Evolutionary conservation across 2,797 vertebrate genomes (phyloP), one percentile per base, ranked within the genome.

Genomic region (Girardinus metallicus): DNA sequence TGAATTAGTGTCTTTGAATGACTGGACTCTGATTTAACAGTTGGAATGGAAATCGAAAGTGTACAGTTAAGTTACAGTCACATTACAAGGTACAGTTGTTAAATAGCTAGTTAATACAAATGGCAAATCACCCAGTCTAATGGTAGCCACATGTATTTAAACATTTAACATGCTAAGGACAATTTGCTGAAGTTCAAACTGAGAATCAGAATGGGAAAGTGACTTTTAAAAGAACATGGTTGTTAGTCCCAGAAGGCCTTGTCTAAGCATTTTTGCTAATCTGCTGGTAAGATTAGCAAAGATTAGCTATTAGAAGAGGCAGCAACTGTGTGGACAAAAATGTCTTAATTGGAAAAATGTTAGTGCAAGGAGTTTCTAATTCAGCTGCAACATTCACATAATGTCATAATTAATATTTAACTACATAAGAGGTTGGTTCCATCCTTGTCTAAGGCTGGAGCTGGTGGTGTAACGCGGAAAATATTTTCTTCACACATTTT

Each of bases 41-140:
- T 43, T 41, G 39, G 31, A 73, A 82, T 86, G 76, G 76, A 84
- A 80, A 83, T n/a, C 78, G 74, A 60, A 41, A 4, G 60, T 62
- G 21, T 41, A 76, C 73, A 70, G 23, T 44, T 44, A 41, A 44
- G 11, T 71, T 44, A 71, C 41, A 41, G 12, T 41, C 23, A n/a
- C 26, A 43, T 44, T 44, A 43, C 29, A 43, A 70, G 23, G 66
- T n/a, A n/a, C 11, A 71, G 68, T 5, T 29, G 4, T 15, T 29
- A 11, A n/a, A 39, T 68, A 68, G 36, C 21, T 26, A 26, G 64
- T 68, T 41, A 13, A 26, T 34, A 44, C 68, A n/a, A 71, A 44
- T 15, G 1, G 39, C 41, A 71, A 71, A 29, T 71, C 6, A n/a
- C 26, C 23, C 4, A 15, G 9, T 13, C 4, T 21, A 23, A 41